Conservation (phyloP, 1,140 invertebrate species). For the Drosophila watanabei region DNA sequence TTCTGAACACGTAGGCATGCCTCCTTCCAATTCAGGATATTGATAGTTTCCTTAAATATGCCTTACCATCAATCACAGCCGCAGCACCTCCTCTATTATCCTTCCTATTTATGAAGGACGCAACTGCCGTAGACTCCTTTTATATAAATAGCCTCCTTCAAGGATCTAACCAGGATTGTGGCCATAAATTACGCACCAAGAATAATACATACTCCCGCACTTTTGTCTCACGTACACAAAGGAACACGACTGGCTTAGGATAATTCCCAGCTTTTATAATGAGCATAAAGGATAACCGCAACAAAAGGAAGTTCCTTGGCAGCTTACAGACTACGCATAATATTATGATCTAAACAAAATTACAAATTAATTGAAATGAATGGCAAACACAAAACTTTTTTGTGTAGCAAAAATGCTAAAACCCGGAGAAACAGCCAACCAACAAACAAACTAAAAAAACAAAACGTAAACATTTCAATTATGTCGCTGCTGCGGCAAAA, state of each 20-base stretch:
- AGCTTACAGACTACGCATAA: conserved; percentile 38
- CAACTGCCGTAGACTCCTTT: conserved; percentile 14
- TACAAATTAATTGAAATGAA: conserved; percentile 75
- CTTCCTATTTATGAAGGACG: conserved; percentile 31
- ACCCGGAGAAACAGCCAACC: conserved; percentile 2
- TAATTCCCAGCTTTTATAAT: conserved; percentile 70
- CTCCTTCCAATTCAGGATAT: conserved; percentile 1
- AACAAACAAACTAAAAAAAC: conserved; percentile 32
- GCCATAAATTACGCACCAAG: conserved; percentile 63
- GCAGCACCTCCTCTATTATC: conserved; percentile 9
- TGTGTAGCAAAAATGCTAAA: conserved; percentile 19
- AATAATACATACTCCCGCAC: conserved; percentile 17
- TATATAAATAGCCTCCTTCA: conserved; percentile 40
- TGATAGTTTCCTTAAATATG: conserved; percentile 29
- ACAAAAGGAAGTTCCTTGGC: conserved; percentile 22
- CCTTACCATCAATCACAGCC: conserved; percentile 35
- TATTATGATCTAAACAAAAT: conserved; percentile 70
- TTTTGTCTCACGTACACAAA: conserved; percentile 1
- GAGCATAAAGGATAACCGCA: conserved; percentile 61
- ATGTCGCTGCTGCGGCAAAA: conserved; percentile 63
- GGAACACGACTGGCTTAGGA: conserved; percentile 26
- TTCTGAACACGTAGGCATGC: not conserved
- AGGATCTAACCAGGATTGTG: conserved; percentile 22
- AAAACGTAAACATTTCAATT: conserved; percentile 80
- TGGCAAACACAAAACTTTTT: conserved; percentile 43